A percentile compares a stretch with the other conserved stretches of the same genome.
Evolutionary conservation across 2,888 invertebrate species (phyloP).

Genomic region (Belgica antarctica): DNA sequence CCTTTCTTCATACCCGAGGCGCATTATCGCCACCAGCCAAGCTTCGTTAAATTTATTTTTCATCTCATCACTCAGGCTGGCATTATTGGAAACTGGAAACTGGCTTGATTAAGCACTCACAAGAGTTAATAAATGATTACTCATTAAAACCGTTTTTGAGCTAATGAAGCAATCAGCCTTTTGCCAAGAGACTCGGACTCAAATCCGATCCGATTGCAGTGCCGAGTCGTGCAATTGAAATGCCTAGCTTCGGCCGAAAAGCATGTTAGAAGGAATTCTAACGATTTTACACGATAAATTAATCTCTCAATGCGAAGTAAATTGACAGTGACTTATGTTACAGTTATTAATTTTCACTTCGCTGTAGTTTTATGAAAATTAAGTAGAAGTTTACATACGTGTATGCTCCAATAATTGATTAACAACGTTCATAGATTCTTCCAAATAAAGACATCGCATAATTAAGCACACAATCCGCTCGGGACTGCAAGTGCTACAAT

Average conservation of each 20-base stretch:
- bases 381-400: neutral
- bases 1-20: neutral
- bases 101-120: conserved; percentile 1
- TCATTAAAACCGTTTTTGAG: conserved; percentile 4
- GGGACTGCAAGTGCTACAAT: conserved; percentile 13
- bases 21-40: conserved; percentile 21
- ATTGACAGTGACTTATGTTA: conserved; percentile 34
- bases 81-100: neutral
- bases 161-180: conserved; percentile 37
- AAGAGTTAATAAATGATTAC: conserved; percentile 16
- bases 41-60: neutral
- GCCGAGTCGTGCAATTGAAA: conserved; percentile 4
- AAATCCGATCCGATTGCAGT: neutral
- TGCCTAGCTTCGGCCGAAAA: neutral
- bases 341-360: conserved; percentile 26
- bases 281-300: conserved; percentile 10
- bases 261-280: conserved; percentile 1
- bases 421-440: neutral
- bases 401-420: neutral
- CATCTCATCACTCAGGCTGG: neutral
- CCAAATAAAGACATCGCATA: conserved; percentile 8
- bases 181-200: neutral
- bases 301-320: conserved; percentile 5
- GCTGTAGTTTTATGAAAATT: conserved; percentile 9
- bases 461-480: neutral